Evolutionary conservation across 1,140 invertebrate genomes (phyloP), one percentile per base, ranked within the genome.

Genomic region (Panagrolaimus sp.): DNA sequence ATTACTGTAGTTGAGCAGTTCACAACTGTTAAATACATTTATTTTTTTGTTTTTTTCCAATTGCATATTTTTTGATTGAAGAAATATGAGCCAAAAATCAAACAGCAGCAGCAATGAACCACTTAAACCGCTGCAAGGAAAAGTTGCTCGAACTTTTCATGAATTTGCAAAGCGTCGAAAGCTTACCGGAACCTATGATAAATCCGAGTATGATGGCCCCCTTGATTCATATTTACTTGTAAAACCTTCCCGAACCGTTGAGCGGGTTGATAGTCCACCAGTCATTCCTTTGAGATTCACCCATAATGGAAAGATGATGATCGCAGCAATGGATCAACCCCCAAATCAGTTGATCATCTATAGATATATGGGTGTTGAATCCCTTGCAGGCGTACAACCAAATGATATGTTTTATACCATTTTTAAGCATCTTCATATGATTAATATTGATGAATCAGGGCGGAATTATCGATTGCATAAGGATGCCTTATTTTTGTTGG

Each of bases 251-350:
- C 21, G 28, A 4, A 26, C 12, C 14, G 15, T 58, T n/a, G 0
- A 0, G 0, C 21, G 28, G 17, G 17, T 58, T 58, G 52, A 58
- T 21, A 21, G 52, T 26, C 52, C 52, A 26, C 52, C 52, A 2
- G 52, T 58, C 0, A 12, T 17, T 12, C 52, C 52, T 1, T 3
- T 58, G 12, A 21, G 52, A 58, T 58, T 58, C 17, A 58, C 52
- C 28, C 28, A 58, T 28, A 17, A 58, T 14, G 52, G 52, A 8
- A n/a, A 14, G 17, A 58, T 58, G 52, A n/a, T 58, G 15, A n/a
- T 58, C 14, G 52, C 52, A 21, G 21, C 52, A 14, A 58, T 28
- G 52, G 21, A 58, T 58, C 52, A 58, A 21, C 32, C 32, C 32
- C 32, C 32, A 4, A 21, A 58, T 28, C 52, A 58, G 17, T 21